Evolutionary conservation across 64 coral and sea anemone genomes (phyloP).

Genomic region (Pocillopora damicornis): DNA sequence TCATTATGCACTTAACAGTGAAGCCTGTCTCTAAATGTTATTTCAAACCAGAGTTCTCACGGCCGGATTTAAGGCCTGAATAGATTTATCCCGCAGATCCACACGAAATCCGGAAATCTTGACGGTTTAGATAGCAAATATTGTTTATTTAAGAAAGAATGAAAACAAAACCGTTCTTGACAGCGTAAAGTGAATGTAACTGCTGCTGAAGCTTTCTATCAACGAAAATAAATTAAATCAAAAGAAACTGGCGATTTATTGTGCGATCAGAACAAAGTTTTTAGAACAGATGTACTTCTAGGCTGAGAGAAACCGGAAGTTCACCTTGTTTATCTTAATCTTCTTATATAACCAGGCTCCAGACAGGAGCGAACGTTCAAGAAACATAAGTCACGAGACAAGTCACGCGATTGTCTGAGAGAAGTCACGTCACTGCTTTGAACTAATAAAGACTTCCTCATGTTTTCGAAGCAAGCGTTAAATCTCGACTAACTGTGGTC

Average conservation of each 20-base stretch:
- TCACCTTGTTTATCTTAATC: not conserved
- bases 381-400: not conserved
- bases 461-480: not conserved
- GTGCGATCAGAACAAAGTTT: not conserved
- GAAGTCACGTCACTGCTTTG: not conserved
- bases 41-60: slow-evolving; percentile 9
- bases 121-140: not conserved
- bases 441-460: not conserved
- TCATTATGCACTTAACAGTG: not conserved
- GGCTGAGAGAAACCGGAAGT: not conserved
- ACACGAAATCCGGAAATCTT: slow-evolving; percentile 15
- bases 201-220: not conserved
- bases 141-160: not conserved
- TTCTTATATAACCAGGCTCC: not conserved
- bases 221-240: not conserved
- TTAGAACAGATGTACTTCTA: not conserved
- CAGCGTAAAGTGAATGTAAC: not conserved
- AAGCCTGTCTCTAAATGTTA: not conserved
- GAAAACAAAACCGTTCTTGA: not conserved
- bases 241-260: not conserved
- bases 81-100: too few species aligned
- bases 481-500: not conserved
- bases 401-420: not conserved
- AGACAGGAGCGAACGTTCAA: not conserved
- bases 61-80: not conserved